Evolutionary conservation across 2,888 invertebrate genomes (phyloP), one percentile per base, ranked within the genome.

Genomic region (Heteromyza rotundicornis): DNA sequence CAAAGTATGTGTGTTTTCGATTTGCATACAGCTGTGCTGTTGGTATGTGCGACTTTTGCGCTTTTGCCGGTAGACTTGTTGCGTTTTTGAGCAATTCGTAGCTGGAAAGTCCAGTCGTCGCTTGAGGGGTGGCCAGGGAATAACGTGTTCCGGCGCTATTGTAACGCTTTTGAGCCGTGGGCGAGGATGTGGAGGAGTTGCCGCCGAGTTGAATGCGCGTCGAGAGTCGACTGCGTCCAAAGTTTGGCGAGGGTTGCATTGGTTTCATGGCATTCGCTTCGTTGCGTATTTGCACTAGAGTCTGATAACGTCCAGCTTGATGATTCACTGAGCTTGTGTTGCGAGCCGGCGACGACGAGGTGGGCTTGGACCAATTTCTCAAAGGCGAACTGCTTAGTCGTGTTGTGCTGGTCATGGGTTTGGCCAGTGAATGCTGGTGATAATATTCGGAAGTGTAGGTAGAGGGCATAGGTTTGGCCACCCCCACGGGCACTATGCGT

Each of bases 401-500:
- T 7, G 35, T 7, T 1, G 53, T 10, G 3, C 49, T 19, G 7
- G 10, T 19, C 1, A 2, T 3, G 5, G 32, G 14, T 14, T 27
- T 44, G 52, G 17, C 20, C 19, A 36, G n/a, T 49, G 12, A 12
- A 20, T 60, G 63, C 1, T 24, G 57, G 14, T 51, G 49, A 23
- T 65, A 58, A 27, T 77, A 71, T 0, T 68, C 68, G 19, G 69
- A 69, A 16, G 72, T 68, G 53, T 75, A 72, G 2, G 73, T 73
- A 1, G 78, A 77, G 1, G 74, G 80, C 76, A 82, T 82, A 10
- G 82, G 82, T 55, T 81, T 82, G 32, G 82, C 82, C 58, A 83
- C 82, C 10, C 82, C 82, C 32, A 82, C 78, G 1, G 82, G 82
- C 32, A 83, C 82, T 32, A 82, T 66, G 16, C 81, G 71, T 0